Percentiles rank a stretch among this genome's conserved stretches.
phyloP scores from a whole-genome alignment of 2,888 invertebrate species.

The Tetranychus piercei region DNA sequence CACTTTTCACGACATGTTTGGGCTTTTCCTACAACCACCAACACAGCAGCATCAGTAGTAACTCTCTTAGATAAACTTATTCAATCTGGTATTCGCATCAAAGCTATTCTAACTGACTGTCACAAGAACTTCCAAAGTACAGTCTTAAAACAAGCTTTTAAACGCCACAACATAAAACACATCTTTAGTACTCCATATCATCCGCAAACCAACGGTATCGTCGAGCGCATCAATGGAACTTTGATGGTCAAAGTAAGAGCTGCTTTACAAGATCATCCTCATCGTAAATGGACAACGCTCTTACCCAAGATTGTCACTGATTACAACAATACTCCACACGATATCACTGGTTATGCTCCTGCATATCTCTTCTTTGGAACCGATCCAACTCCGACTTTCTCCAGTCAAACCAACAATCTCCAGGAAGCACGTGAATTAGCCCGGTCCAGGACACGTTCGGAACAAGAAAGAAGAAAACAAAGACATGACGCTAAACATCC shows the following conservation, averaged over 20 bases:
- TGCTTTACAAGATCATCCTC: background rate
- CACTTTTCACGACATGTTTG: conserved; percentile 9
- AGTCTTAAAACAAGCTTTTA: background rate
- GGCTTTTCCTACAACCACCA: conserved; percentile 1
- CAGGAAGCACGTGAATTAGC: no score
- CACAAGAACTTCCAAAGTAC: conserved; percentile 7
- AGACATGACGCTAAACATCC: conserved; percentile 5
- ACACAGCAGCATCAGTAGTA: conserved; percentile 3
- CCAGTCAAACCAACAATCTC: no score
- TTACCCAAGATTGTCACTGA: background rate
- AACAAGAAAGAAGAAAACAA: background rate
- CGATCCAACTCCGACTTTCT: no score
- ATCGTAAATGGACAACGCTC: conserved; percentile 11
- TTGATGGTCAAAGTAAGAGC: background rate
- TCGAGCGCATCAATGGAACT: conserved; percentile 5
- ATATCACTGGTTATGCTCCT: conserved; percentile 11
- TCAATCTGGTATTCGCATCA: no score
- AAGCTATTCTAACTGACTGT: conserved; percentile 7
- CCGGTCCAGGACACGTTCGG: background rate
- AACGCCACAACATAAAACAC: background rate
- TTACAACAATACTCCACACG: conserved; percentile 15
- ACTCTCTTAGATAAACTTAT: background rate
- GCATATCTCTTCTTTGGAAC: conserved; percentile 10
- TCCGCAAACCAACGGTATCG: conserved; percentile 15
- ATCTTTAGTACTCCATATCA: conserved; percentile 4